Conservation (phyloP, 2,113 vertebrate genomes). For the Theristicus caerulescens region DNA sequence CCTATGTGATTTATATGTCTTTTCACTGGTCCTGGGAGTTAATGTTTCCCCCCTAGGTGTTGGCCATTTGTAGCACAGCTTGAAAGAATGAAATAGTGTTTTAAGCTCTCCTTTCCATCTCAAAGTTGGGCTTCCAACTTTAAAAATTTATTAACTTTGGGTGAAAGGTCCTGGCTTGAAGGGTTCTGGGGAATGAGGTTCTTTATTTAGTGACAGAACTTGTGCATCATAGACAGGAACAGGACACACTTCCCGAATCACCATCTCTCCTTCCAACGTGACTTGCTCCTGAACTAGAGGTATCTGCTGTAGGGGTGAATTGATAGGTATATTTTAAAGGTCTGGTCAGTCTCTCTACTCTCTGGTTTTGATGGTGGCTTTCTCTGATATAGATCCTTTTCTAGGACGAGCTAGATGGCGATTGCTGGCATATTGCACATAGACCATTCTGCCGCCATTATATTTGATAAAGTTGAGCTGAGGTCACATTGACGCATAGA, state of each 20-base stretch:
- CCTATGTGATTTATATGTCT: slow-evolving; percentile 65
- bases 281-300: not conserved
- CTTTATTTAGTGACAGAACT: slow-evolving; percentile 42
- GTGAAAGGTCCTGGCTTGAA: slow-evolving; percentile 55
- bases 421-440: not conserved
- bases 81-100: slow-evolving; percentile 57
- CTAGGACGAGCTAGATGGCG: not conserved
- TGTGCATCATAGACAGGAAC: not conserved
- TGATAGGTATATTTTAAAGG: not conserved
- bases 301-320: not conserved
- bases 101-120: slow-evolving; percentile 39
- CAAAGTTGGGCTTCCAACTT: slow-evolving; percentile 50
- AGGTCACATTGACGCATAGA: not conserved
- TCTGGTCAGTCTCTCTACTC: not conserved
- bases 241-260: not conserved
- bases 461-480: not conserved
- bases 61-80: slow-evolving; percentile 49
- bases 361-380: not conserved
- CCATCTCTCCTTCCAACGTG: not conserved
- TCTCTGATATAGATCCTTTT: not conserved
- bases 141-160: slow-evolving; percentile 49
- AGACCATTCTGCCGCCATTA: not conserved
- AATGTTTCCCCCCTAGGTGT: slow-evolving; percentile 56
- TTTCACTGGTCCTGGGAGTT: slow-evolving; percentile 56
- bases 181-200: slow-evolving; percentile 27